Percentiles rank a stretch among this genome's conserved stretches.
Evolutionary conservation across 30 jellyfish, hydroid and myxozoan genomes (phyloP).

Genomic region (Chrysaora quinquecirrha): DNA sequence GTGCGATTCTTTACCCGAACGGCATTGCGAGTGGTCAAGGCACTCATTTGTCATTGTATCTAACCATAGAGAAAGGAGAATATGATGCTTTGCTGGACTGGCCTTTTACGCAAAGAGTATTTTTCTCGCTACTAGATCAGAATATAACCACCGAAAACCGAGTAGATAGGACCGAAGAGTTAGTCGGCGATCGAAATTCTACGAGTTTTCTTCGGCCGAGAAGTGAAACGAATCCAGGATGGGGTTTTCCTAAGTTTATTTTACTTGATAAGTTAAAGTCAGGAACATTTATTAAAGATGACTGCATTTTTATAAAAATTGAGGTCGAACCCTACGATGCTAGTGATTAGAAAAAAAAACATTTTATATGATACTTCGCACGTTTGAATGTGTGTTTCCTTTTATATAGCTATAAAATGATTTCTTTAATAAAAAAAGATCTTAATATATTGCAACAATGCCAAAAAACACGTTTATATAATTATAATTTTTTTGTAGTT

Average conservation of each 20-base stretch:
- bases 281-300: constrained; percentile 60
- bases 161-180: constrained; percentile 43
- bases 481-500: no score
- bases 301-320: constrained; percentile 56
- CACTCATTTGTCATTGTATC: constrained; percentile 68
- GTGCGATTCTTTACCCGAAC: constrained; percentile 64
- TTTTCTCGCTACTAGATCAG: constrained; percentile 57
- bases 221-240: constrained; percentile 80
- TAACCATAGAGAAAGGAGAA: constrained; percentile 65
- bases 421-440: no score
- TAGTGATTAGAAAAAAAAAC: no score
- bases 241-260: constrained; percentile 89
- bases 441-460: no score
- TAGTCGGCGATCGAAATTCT: constrained; percentile 74
- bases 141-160: constrained; percentile 3
- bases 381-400: no score
- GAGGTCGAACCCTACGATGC: constrained; percentile 68
- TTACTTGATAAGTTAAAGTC: constrained; percentile 59
- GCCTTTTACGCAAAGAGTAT: constrained; percentile 82
- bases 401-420: no score
- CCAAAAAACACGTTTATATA: no score
- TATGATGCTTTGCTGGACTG: constrained; percentile 69
- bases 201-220: constrained; percentile 68
- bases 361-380: no score
- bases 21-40: constrained; percentile 83